phyloP scores from a whole-genome alignment of 2,888 invertebrate species.

The Maniola hyperantus region DNA sequence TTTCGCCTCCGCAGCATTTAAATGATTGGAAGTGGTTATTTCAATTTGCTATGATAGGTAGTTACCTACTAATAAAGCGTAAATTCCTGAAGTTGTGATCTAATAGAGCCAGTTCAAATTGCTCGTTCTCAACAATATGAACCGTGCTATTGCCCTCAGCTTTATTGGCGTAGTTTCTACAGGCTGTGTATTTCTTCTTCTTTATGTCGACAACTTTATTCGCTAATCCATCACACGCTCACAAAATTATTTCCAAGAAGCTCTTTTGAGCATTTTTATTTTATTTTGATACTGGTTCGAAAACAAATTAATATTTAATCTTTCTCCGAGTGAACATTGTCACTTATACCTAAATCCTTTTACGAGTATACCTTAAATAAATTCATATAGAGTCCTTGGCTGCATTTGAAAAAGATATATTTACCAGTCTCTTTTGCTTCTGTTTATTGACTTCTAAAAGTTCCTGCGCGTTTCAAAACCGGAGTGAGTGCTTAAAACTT shows the following conservation, averaged over 20 bases:
- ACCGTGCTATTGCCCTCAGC: conserved; percentile 11
- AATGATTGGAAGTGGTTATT: conserved; percentile 24
- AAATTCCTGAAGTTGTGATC: conserved; percentile 22
- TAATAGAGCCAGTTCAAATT: conserved; percentile 18
- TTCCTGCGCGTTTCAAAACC: too few relatives aligned
- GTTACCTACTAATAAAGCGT: conserved; percentile 21
- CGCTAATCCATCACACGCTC: too few relatives aligned
- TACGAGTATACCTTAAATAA: too few relatives aligned
- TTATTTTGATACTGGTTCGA: too few relatives aligned
- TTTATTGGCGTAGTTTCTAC: neutral
- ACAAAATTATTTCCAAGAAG: too few relatives aligned
- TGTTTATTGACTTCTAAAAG: too few relatives aligned
- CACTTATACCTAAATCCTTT: too few relatives aligned
- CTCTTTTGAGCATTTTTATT: too few relatives aligned
- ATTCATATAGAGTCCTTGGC: too few relatives aligned
- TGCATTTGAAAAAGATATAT: neutral
- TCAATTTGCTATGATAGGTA: conserved; percentile 26
- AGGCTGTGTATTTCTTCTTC: neutral
- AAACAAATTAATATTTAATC: too few relatives aligned
- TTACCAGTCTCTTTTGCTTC: too few relatives aligned
- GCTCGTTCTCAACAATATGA: conserved; percentile 6
- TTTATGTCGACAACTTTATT: neutral
- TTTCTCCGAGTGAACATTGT: too few relatives aligned
- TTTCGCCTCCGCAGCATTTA: conserved; percentile 15
- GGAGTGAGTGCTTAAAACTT: neutral